Conservation (phyloP, 2,888 invertebrate species). For the Axea sp. region DNA sequence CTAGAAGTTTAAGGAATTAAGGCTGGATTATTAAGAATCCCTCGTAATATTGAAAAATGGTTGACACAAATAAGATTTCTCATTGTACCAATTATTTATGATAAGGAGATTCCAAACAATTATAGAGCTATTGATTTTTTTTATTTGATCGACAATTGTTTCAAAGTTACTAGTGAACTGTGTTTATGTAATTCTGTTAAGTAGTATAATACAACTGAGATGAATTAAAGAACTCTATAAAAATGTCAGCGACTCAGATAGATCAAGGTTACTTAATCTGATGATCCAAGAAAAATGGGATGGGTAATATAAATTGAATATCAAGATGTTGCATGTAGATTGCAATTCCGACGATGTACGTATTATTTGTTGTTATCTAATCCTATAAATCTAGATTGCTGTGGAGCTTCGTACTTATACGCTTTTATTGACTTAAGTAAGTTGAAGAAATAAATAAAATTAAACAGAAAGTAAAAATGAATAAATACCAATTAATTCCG, state of each 20-base stretch:
- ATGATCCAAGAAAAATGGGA: slow-evolving; percentile 1
- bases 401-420: slow-evolving; percentile 4
- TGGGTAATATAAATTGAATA: slow-evolving; percentile 29
- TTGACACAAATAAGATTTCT: slow-evolving; percentile 7
- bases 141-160: neutral
- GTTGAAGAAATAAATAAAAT: too few species aligned
- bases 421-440: too few species aligned
- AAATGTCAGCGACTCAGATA: too few species aligned
- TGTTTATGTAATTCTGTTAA: too few species aligned
- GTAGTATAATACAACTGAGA: too few species aligned
- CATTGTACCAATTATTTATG: slow-evolving; percentile 4
- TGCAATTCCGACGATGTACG: slow-evolving; percentile 3
- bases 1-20: slow-evolving; percentile 13
- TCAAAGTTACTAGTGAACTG: neutral
- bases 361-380: slow-evolving; percentile 40
- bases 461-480: too few species aligned
- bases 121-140: neutral
- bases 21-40: slow-evolving; percentile 11
- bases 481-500: too few species aligned
- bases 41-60: slow-evolving; percentile 21
- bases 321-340: slow-evolving; percentile 19
- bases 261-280: too few species aligned
- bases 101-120: neutral
- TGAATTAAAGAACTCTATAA: too few species aligned
- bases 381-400: slow-evolving; percentile 15